Conservation (phyloP, 2,888 invertebrate genomes). For the Heteromyza rotundicornis region DNA sequence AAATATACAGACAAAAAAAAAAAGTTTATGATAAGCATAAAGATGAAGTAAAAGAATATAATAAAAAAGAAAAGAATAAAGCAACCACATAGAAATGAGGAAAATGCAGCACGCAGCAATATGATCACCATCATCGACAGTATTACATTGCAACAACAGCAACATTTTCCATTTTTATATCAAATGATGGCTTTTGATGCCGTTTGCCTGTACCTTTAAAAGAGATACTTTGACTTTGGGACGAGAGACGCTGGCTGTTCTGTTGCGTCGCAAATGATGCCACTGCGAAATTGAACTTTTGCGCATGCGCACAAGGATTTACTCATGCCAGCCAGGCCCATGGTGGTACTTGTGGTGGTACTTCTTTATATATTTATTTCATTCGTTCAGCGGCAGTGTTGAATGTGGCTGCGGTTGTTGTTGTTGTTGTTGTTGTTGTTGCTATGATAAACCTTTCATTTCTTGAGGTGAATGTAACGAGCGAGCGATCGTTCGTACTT, state of each 20-base stretch:
- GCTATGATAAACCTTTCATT: conserved; percentile 3
- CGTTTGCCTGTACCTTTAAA: no score
- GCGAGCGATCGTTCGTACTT: neutral
- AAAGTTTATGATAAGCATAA: no score
- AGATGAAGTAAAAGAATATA: no score
- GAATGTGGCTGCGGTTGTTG: neutral
- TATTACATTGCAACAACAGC: neutral
- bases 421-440: no score
- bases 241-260: no score
- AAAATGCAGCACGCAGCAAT: no score
- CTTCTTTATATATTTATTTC: neutral
- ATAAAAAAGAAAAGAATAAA: no score
- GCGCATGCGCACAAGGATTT: conserved; percentile 1
- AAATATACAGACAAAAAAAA: no score
- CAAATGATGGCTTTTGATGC: neutral
- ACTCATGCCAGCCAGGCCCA: no score
- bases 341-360: no score
- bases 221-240: no score
- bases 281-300: neutral
- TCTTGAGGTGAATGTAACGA: neutral
- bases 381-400: neutral
- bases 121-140: neutral
- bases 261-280: neutral
- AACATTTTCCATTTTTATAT: neutral
- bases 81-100: no score